Evolutionary conservation across 2,888 invertebrate genomes (phyloP), one percentile per base, ranked within the genome.

Genomic region (Lepetodrilus schrolli): DNA sequence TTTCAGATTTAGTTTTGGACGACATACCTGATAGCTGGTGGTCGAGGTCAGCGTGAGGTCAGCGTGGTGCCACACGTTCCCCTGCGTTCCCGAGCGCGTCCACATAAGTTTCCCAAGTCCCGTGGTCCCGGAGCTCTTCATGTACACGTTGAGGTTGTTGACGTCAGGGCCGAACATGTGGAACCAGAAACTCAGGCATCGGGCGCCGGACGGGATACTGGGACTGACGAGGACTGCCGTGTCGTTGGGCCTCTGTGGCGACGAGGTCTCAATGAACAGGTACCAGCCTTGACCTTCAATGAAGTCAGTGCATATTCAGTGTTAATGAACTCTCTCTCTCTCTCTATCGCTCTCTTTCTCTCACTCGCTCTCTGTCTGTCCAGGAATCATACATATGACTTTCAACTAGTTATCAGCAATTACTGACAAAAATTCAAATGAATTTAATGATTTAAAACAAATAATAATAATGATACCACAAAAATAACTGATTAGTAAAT

Each of bases 181-280:
- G 74, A 86, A 89, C 88, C 88, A 89, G 82, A 89, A 88, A 26
- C 80, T 84, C 21, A 86, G 78, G 75, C 87, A 85, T 20, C 58
- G 13, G 10, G 38, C 7, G 47, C 70, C 34, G 69, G 81, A 82
- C 13, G 43, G 69, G 34, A 87, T 84, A n/a, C 66, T 17, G 0
- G 83, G 82, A 70, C 84, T 84, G 17, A 81, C 72, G 10, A 93
- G 89, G 74, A 92, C 88, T 0, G 93, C 93, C 43, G 90, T 90
- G 84, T 93, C 93, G 1, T 93, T 93, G 0, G 93, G 92, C 75
- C 91, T 83, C 49, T 93, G 88, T 0, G 93, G 93, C 80, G 91
- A 92, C 2, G 92, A 91, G 0, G 93, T 92, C 84, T 93, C 93
- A 50, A 93, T 93, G 86, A 89, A 93, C 0, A 93, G 91, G 81